Conservation (phyloP, 2,797 vertebrate species). For the Lacerta agilis region DNA sequence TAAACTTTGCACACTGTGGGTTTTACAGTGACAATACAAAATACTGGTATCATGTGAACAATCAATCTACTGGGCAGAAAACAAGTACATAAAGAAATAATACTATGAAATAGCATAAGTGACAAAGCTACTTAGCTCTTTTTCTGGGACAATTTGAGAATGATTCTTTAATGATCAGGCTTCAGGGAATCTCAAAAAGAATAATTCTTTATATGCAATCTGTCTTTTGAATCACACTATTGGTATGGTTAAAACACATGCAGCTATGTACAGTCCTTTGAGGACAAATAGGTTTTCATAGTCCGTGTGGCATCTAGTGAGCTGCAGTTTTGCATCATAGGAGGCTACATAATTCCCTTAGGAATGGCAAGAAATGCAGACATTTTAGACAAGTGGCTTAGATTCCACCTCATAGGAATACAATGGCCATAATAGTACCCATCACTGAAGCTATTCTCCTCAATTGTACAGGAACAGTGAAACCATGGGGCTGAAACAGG, state of each 20-base stretch:
- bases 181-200: constrained; percentile 42
- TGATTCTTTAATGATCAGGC: constrained; percentile 47
- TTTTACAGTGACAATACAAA: constrained; percentile 1
- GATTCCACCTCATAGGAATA: constrained; percentile 69
- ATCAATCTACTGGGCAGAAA: constrained; percentile 38
- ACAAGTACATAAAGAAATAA: constrained; percentile 3
- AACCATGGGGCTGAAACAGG: constrained; percentile 69
- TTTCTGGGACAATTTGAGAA: constrained; percentile 43
- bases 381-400: constrained; percentile 55
- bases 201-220: constrained; percentile 7
- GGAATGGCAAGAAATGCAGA: constrained; percentile 46
- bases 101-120: constrained; percentile 2
- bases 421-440: constrained; percentile 70
- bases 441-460: constrained; percentile 73
- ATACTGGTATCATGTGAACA: not conserved
- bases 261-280: constrained; percentile 23
- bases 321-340: constrained; percentile 52
- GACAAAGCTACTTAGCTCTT: constrained; percentile 35
- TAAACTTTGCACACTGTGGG: constrained; percentile 26
- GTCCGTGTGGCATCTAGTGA: constrained; percentile 42
- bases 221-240: constrained; percentile 39
- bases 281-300: constrained; percentile 41
- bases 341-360: constrained; percentile 52
- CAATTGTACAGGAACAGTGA: constrained; percentile 74
- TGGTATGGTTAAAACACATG: constrained; percentile 17